Conservation (phyloP, 2,888 invertebrate species). For the Patella ulyssiponensis region DNA sequence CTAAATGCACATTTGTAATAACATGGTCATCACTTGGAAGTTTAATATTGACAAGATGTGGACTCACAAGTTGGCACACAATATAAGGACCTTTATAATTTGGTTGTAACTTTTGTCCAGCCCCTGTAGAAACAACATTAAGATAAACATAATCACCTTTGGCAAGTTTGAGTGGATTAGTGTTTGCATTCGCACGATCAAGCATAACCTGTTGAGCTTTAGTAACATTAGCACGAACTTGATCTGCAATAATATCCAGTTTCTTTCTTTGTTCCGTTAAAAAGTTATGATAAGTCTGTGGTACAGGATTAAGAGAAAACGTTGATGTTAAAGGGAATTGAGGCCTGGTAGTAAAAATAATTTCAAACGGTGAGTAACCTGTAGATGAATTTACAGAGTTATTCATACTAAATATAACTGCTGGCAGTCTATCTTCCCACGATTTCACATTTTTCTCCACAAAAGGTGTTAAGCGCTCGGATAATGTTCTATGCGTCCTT, state of each 20-base stretch:
- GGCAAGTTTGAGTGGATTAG: background rate
- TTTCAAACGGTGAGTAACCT: slow-evolving; percentile 27
- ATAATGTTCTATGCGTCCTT: slow-evolving; percentile 28
- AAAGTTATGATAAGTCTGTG: background rate
- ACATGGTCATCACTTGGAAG: background rate
- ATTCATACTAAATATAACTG: slow-evolving; percentile 31
- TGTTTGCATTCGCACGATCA: slow-evolving; percentile 12
- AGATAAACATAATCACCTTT: slow-evolving; percentile 19
- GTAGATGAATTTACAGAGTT: slow-evolving; percentile 19
- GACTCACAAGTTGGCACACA: background rate
- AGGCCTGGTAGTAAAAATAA: slow-evolving; percentile 1
- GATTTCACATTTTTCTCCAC: slow-evolving; percentile 12
- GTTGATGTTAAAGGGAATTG: slow-evolving; percentile 23
- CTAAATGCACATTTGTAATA: slow-evolving; percentile 5
- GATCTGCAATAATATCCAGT: background rate
- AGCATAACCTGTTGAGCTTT: background rate
- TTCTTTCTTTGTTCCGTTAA: background rate
- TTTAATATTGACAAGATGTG: background rate
- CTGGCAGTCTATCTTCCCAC: slow-evolving; percentile 31
- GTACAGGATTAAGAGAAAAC: background rate
- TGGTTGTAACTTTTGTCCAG: slow-evolving; percentile 4
- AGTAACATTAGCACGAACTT: background rate
- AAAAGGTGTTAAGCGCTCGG: slow-evolving; percentile 31
- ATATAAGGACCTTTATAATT: slow-evolving; percentile 3
- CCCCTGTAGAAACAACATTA: background rate